Conservation (phyloP, 2,113 vertebrate species). For the Bucco capensis region DNA sequence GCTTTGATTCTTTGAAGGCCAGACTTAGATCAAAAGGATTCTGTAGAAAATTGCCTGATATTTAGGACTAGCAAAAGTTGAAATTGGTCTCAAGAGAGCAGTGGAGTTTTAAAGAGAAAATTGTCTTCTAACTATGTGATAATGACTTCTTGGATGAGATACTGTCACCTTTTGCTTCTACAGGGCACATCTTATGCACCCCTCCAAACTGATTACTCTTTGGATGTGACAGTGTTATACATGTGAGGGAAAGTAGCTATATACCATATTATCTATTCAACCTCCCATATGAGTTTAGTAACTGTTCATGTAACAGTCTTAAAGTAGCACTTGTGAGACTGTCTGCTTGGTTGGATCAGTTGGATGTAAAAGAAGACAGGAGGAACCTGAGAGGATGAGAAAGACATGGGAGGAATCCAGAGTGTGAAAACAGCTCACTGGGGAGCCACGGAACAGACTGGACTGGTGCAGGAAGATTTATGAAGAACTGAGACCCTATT, state of each 20-base stretch:
- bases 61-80: not conserved
- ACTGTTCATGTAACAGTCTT: conserved; percentile 13
- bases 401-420: not conserved
- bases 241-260: not conserved
- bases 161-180: not conserved
- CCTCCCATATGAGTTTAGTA: not conserved
- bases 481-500: not conserved
- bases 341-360: not conserved
- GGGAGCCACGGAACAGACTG: not conserved
- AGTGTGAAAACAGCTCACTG: not conserved
- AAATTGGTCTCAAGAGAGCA: not conserved
- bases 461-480: not conserved
- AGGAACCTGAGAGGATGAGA: not conserved
- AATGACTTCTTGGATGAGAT: not conserved
- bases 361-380: not conserved
- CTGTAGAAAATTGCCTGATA: not conserved
- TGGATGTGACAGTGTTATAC: not conserved
- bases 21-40: not conserved
- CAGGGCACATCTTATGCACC: no score
- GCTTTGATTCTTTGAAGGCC: not conserved
- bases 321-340: not conserved
- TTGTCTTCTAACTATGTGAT: not conserved
- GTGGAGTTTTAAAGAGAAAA: not conserved
- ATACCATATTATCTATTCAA: not conserved
- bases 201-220: not conserved